Evolutionary conservation across 2,113 vertebrate genomes (phyloP).

Genomic region (Camelus bactrianus): DNA sequence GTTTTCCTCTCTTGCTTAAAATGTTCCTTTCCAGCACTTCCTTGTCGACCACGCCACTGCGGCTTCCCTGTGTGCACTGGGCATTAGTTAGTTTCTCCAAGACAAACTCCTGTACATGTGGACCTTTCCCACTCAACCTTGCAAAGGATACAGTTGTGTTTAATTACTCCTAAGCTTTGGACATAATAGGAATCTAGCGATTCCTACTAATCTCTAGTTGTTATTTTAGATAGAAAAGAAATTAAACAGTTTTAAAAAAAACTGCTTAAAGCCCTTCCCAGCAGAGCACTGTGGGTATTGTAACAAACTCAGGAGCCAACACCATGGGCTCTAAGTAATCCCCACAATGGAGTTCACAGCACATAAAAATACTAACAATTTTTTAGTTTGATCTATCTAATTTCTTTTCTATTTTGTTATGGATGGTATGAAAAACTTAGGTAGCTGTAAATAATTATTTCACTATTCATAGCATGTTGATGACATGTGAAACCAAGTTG

Average conservation of each 20-base stretch:
- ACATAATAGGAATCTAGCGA: background rate
- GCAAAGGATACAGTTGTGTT: background rate
- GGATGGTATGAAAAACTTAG: background rate
- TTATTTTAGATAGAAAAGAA: background rate
- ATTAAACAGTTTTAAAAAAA: background rate
- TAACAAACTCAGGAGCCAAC: background rate
- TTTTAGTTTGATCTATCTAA: background rate
- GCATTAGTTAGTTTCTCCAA: background rate
- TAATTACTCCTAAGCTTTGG: background rate
- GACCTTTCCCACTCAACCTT: background rate
- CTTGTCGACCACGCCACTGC: background rate
- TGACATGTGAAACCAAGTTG: too few relatives aligned
- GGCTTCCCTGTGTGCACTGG: too few relatives aligned
- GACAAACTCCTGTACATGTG: background rate
- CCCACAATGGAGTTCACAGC: background rate
- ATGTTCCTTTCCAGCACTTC: background rate
- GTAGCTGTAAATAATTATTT: background rate
- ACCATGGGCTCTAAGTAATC: background rate
- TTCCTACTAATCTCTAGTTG: background rate
- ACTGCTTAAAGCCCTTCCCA: background rate
- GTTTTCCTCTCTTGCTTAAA: background rate
- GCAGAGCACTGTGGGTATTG: background rate
- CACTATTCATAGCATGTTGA: too few relatives aligned
- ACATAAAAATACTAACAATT: background rate
- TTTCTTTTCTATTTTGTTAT: background rate